These are phyloP conservation scores for Pampus argenteus DNA, from an alignment of 2,797 vertebrate species.

Conservation along the genomic window DNA sequence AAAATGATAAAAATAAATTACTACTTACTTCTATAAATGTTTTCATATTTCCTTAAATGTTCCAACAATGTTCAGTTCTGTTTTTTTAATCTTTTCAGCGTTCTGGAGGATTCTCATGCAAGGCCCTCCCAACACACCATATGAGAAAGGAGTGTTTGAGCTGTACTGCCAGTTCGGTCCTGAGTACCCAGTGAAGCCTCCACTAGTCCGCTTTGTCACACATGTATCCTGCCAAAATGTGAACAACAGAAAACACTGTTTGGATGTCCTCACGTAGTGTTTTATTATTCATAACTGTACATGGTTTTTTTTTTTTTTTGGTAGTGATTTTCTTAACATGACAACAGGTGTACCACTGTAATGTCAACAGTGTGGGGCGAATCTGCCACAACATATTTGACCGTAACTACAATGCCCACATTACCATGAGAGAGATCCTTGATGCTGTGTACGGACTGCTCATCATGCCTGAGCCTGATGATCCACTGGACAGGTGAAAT, in stretches of 20 bases:
- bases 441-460: slow-evolving; percentile 79
- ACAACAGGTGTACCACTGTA: slow-evolving; percentile 79
- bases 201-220: slow-evolving; percentile 73
- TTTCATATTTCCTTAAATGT: not conserved
- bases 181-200: slow-evolving; percentile 78
- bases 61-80: not conserved
- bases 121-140: slow-evolving; percentile 76
- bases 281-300: not conserved
- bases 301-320: not conserved
- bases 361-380: slow-evolving; percentile 78
- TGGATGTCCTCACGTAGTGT: not conserved
- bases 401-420: slow-evolving; percentile 73
- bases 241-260: not conserved
- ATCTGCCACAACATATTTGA: slow-evolving; percentile 82
- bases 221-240: slow-evolving; percentile 66
- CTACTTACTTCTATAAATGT: too few species aligned
- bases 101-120: slow-evolving; percentile 80
- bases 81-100: slow-evolving; percentile 26
- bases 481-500: slow-evolving; percentile 79
- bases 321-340: slow-evolving; percentile 43
- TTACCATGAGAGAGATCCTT: slow-evolving; percentile 77
- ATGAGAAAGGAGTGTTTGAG: slow-evolving; percentile 75
- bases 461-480: slow-evolving; percentile 76
- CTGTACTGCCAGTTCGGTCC: slow-evolving; percentile 77
- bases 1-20: not conserved